Conservation (phyloP, 2,113 vertebrate species). For the Platysternon megacephalum region DNA sequence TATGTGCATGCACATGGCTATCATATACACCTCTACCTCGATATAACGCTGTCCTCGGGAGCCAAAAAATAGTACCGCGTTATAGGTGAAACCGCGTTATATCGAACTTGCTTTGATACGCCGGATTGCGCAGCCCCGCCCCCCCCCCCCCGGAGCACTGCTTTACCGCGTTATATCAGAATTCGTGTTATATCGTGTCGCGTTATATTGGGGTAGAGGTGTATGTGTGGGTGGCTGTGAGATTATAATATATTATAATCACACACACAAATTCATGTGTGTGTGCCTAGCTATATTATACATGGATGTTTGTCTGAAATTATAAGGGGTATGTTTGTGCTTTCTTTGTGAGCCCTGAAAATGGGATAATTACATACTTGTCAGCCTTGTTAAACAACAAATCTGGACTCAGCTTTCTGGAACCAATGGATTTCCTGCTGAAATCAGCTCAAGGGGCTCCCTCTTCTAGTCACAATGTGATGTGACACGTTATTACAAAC, state of each 20-base stretch:
- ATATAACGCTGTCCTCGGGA: too few species aligned
- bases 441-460: constrained; percentile 42
- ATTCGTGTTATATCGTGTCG: too few species aligned
- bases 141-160: too few species aligned
- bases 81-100: too few species aligned
- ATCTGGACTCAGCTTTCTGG: constrained; percentile 1
- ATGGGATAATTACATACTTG: constrained; percentile 20
- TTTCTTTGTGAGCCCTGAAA: neutral
- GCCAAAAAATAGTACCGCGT: too few species aligned
- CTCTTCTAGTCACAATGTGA: neutral
- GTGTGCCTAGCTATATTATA: neutral
- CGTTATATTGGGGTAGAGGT: too few species aligned
- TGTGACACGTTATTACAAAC: neutral
- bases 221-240: fast-evolving
- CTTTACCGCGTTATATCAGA: too few species aligned
- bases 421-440: constrained; percentile 33
- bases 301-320: neutral
- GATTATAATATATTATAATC: fast-evolving
- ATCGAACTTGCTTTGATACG: too few species aligned
- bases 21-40: too few species aligned
- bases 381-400: constrained; percentile 15
- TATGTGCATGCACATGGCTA: fast-evolving
- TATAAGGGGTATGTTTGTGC: neutral
- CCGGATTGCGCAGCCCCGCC: too few species aligned
- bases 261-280: neutral